Percentiles rank a stretch among this genome's conserved stretches.
These are phyloP conservation scores for Leptarthrus brevirostris DNA, from an alignment of 2,888 invertebrate genomes.

Conservation along the genomic window DNA sequence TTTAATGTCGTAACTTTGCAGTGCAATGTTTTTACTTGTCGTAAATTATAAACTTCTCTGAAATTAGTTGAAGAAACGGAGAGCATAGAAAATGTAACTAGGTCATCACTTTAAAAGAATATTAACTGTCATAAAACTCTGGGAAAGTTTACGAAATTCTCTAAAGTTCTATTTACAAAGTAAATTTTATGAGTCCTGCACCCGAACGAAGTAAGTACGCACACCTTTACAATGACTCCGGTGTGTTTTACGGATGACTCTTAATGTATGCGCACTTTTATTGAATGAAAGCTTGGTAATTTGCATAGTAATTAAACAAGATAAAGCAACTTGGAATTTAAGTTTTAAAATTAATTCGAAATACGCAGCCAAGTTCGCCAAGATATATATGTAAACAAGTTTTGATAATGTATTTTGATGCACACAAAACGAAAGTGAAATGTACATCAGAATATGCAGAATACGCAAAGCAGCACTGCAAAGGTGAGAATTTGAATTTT, in stretches of 20 bases:
- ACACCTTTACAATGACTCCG: not conserved
- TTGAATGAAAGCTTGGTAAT: slow-evolving; percentile 43
- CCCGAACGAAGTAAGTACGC: not conserved
- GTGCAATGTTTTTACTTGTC: slow-evolving; percentile 10
- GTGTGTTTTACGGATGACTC: not conserved
- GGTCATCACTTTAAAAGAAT: slow-evolving; percentile 38
- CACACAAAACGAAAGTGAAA: slow-evolving; percentile 3
- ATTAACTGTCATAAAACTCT: slow-evolving; percentile 44
- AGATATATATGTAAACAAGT: not conserved
- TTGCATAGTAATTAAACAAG: slow-evolving; percentile 44
- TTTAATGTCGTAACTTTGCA: slow-evolving; percentile 8
- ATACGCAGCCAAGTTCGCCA: slow-evolving; percentile 15
- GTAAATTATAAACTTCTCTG: slow-evolving; percentile 28
- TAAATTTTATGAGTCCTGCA: slow-evolving; percentile 36
- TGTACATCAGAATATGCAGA: no score
- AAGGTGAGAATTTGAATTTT: no score
- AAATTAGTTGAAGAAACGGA: slow-evolving; percentile 14
- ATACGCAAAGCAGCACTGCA: slow-evolving; percentile 2
- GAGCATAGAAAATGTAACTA: slow-evolving; percentile 5
- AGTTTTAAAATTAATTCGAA: slow-evolving; percentile 44
- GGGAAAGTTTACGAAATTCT: slow-evolving; percentile 32
- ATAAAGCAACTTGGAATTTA: slow-evolving; percentile 41
- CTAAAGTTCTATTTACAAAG: no score
- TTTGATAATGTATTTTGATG: slow-evolving; percentile 14
- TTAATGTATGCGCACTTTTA: slow-evolving; percentile 46